Evolutionary conservation across 2,113 vertebrate genomes (phyloP).

Genomic region (Oreamnos americanus): DNA sequence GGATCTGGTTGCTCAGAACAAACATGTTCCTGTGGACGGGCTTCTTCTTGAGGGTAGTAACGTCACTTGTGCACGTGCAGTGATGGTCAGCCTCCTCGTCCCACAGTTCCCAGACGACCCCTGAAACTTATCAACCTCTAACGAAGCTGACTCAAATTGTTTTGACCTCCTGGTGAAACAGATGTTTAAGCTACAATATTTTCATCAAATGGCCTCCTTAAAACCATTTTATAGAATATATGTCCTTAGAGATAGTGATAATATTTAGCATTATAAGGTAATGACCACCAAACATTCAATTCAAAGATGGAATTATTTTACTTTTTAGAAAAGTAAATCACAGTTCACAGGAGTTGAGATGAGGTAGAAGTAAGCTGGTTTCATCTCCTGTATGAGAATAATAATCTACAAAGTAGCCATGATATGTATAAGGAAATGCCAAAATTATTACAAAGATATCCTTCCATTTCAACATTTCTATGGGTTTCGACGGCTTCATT

Average conservation of each 20-base stretch:
- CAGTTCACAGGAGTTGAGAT: neutral
- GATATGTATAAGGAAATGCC: neutral
- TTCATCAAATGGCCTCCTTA: neutral
- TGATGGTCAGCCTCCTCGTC: neutral
- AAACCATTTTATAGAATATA: neutral
- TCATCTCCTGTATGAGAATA: neutral
- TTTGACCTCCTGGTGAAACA: neutral
- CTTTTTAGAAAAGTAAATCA: neutral
- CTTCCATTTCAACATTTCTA: neutral
- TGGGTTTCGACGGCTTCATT: neutral
- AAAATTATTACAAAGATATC: neutral
- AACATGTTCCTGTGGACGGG: rapidly evolving
- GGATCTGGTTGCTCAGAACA: neutral
- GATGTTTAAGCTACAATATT: neutral
- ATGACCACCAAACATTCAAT: neutral
- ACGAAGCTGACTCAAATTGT: neutral
- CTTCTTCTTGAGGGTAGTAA: neutral
- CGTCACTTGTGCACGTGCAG: rapidly evolving
- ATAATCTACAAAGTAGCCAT: neutral
- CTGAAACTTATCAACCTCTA: neutral
- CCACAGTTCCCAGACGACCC: neutral
- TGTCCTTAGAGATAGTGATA: neutral
- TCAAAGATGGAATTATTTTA: neutral
- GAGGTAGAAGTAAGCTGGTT: neutral
- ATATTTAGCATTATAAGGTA: neutral